Evolutionary conservation across 2,888 invertebrate genomes (phyloP).

Genomic region (Lasioglossum vierecki): DNA sequence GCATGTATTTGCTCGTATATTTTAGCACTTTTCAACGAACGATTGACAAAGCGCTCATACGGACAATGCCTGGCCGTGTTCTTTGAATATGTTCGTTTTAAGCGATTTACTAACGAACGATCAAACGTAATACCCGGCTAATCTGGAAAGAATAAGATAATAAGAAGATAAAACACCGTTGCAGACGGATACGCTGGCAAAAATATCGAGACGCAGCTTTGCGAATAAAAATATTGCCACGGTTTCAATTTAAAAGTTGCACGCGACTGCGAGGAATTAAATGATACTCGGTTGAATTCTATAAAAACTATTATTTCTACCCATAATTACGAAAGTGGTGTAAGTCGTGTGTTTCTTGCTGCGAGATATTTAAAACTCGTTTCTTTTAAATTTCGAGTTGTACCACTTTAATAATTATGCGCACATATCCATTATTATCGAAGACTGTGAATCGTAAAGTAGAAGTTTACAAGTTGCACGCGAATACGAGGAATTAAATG

Average conservation of each 20-base stretch:
- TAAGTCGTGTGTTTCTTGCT: too few species aligned
- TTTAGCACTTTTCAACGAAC: background rate
- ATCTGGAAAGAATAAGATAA: background rate
- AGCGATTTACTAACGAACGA: background rate
- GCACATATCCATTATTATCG: too few species aligned
- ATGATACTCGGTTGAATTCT: background rate
- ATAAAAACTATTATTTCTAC: background rate
- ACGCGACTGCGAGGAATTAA: background rate
- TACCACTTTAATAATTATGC: too few species aligned
- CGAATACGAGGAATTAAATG: too few species aligned
- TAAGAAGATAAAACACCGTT: too few species aligned
- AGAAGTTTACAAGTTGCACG: too few species aligned
- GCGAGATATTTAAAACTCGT: too few species aligned
- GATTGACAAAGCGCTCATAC: background rate
- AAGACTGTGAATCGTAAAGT: too few species aligned
- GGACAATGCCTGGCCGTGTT: background rate
- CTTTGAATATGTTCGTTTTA: background rate
- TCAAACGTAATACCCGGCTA: background rate
- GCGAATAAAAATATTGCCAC: background rate
- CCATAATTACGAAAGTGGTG: background rate
- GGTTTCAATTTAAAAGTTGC: background rate
- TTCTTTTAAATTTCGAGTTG: too few species aligned
- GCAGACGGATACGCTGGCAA: background rate
- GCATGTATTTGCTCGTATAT: slow-evolving; percentile 3
- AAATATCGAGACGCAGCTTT: background rate